A percentile compares a stretch with the other conserved stretches of the same genome.
phyloP scores from a whole-genome alignment of 2,797 vertebrate genomes.

The Pangasius sanitwongsei region DNA sequence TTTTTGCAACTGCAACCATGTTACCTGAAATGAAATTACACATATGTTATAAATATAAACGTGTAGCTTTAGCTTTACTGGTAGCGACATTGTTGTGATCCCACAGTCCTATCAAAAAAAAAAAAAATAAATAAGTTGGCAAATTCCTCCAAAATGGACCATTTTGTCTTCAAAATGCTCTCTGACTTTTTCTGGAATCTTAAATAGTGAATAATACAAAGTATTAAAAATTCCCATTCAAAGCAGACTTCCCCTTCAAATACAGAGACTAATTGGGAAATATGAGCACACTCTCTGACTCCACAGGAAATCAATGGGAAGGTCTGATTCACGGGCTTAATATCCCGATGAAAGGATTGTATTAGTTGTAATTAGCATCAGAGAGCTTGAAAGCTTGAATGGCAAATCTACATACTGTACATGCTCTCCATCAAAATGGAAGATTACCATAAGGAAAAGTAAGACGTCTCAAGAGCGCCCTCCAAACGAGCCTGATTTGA shows the following conservation, averaged over 20 bases:
- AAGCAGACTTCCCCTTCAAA: conserved; percentile 11
- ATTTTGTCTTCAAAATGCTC: not conserved
- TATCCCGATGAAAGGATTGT: conserved; percentile 67
- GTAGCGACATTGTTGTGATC: not conserved
- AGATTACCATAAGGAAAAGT: conserved; percentile 42
- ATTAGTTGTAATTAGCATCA: conserved; percentile 66
- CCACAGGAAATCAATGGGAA: conserved; percentile 62
- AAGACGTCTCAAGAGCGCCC: conserved; percentile 35
- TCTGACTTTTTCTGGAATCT: not conserved
- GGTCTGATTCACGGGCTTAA: conserved; percentile 61
- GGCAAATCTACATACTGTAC: conserved; percentile 32
- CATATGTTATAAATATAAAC: not conserved
- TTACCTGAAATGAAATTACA: not conserved
- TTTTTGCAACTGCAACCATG: not conserved
- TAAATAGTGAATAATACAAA: not conserved
- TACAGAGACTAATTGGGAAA: conserved; percentile 26
- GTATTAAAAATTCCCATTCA: not conserved
- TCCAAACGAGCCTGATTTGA: conserved; percentile 39
- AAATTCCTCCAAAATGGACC: not conserved
- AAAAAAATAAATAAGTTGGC: too few species aligned
- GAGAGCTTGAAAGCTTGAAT: conserved; percentile 43
- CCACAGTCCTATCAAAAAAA: not conserved
- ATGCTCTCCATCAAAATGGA: conserved; percentile 46
- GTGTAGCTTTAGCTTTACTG: not conserved
- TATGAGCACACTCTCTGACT: conserved; percentile 59